Base-by-base conservation (phyloP, 2,888 invertebrate species). In the Leptinotarsa rubiginosa region DNA sequence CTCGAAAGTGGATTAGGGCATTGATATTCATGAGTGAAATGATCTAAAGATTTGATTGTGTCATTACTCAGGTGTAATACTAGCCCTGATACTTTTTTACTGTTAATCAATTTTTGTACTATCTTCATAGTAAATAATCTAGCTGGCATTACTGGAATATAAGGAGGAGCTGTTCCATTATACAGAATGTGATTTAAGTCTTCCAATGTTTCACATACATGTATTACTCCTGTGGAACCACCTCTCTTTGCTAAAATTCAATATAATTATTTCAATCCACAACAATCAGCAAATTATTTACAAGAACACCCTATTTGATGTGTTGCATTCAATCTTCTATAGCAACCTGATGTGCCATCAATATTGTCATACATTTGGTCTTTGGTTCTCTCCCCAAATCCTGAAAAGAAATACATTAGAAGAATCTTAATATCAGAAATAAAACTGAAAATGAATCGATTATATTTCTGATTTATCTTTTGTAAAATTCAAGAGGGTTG, bases 221-320 rank as follows among this genome's bases (percentile, higher is more conserved):
- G 95, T 12, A 98, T 89, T 1, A 95, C 94, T 20, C 97, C 97
- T 18, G 95, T 94, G 75, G 95, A 95, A 49, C 97, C 97, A 66
- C 91, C 91, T 72, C 92, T 90, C 78, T 90, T 88, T 47, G 96
- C 95, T 95, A 72, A 74, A 77, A 78, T 69, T 73, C 54, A 65
- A 47, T 71, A 54, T 22, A 54, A 52, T 10, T 18, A 52, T 20
- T 50, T 69, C 47, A 22, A 59, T 22, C 47, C 70, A 72, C 18
- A 47, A 41, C 22, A 25, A 49, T 20, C 70, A 47, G 49, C 18
- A 18, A 49, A 47, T 54, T 73, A 91, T 94, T 92, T 91, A 97
- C 97, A 97, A 69, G 96, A 93, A 88, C 98, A 99, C 76, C 99
- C 99, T 81, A 94, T 93, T 89, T 98, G 96, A 89, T 97, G 96